Conservation (phyloP, 2,797 vertebrate genomes). For the Megalops cyprinoides region DNA sequence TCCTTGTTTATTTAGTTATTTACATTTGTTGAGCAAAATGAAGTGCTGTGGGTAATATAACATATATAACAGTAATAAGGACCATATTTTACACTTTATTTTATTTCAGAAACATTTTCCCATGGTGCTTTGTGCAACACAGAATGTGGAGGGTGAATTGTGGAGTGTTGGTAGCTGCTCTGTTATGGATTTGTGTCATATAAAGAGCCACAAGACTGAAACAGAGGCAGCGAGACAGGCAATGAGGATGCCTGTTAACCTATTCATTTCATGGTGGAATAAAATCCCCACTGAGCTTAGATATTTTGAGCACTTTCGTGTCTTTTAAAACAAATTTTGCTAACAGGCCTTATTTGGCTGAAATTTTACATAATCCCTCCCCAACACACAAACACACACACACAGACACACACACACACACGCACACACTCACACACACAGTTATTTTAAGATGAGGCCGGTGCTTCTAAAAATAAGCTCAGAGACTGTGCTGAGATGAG, state of each 20-base stretch:
- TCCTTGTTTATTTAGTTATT: background rate
- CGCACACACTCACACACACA: too few relatives aligned
- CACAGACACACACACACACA: too few relatives aligned
- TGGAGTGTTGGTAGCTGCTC: slow-evolving; percentile 32
- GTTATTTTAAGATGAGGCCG: slow-evolving; percentile 17
- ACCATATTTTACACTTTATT: background rate
- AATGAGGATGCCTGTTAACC: background rate
- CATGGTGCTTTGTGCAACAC: slow-evolving; percentile 5
- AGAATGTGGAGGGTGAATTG: slow-evolving; percentile 23
- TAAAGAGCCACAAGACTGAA: background rate
- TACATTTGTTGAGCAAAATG: background rate
- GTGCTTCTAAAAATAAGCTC: slow-evolving; percentile 16
- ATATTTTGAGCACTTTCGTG: background rate
- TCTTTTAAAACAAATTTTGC: slow-evolving; percentile 1
- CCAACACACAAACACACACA: too few relatives aligned
- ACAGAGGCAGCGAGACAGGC: slow-evolving; percentile 5
- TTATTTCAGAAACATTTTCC: background rate
- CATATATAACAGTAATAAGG: background rate
- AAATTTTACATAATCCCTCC: slow-evolving; percentile 6
- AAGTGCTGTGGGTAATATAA: slow-evolving; percentile 7
- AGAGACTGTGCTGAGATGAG: background rate
- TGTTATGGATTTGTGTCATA: slow-evolving; percentile 13
- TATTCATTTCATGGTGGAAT: background rate
- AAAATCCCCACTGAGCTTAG: background rate
- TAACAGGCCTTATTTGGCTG: slow-evolving; percentile 5